Conservation (phyloP, 1,140 invertebrate genomes). For the Eulimnadia texana region DNA sequence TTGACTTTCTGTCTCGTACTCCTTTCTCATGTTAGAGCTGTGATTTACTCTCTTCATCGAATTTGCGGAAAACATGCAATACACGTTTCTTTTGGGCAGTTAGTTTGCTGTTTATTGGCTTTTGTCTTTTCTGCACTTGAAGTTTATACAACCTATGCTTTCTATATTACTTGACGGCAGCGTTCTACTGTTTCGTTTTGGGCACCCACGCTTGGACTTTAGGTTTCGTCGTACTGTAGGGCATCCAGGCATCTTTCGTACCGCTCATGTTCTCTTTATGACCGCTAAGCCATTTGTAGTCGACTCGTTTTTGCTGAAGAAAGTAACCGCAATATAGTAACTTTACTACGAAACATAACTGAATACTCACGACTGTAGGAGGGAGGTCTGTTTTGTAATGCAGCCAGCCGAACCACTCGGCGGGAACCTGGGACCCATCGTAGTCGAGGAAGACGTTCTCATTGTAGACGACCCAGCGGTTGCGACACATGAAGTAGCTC, state of each 20-base stretch:
- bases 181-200: neutral
- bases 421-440: constrained; percentile 81
- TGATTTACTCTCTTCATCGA: neutral
- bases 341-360: neutral
- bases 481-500: constrained; percentile 69
- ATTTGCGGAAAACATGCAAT: neutral
- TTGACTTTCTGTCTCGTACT: neutral
- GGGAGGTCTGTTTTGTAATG: constrained; percentile 67
- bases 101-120: no score
- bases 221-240: constrained; percentile 68
- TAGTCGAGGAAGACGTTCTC: constrained; percentile 65
- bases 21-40: neutral
- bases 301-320: constrained; percentile 25
- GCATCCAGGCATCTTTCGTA: constrained; percentile 47
- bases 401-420: constrained; percentile 81
- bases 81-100: neutral
- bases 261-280: constrained; percentile 72
- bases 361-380: constrained; percentile 37
- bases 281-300: constrained; percentile 69
- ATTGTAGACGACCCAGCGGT: constrained; percentile 85
- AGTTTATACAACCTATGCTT: neutral
- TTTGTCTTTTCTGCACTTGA: neutral
- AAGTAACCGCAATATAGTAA: no score
- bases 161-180: neutral
- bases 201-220: constrained; percentile 80